Evolutionary conservation across 2,797 vertebrate species (phyloP).

Genomic region (Schizothorax lantsangensis): DNA sequence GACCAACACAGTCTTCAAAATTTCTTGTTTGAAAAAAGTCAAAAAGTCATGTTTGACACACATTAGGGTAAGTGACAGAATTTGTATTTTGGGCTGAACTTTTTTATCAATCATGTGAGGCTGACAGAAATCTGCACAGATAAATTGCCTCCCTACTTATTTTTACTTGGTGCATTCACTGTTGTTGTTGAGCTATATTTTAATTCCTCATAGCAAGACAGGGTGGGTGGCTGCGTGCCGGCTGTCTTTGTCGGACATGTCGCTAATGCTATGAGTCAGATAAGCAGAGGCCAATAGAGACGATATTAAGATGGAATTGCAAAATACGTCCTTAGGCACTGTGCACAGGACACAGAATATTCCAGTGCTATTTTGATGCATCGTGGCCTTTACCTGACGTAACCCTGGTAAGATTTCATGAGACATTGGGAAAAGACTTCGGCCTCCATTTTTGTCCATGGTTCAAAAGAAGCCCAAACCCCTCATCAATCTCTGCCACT

Average conservation of each 20-base stretch:
- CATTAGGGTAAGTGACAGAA: background rate
- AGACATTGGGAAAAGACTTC: constrained; percentile 50
- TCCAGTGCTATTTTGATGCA: constrained; percentile 15
- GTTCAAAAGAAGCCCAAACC: constrained; percentile 42
- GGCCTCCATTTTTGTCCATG: constrained; percentile 46
- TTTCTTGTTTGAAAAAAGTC: too few relatives aligned
- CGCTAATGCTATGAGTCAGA: constrained; percentile 41
- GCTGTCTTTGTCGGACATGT: constrained; percentile 22
- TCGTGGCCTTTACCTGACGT: constrained; percentile 26
- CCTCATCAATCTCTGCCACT: constrained; percentile 74
- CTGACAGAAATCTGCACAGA: background rate
- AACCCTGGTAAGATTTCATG: constrained; percentile 23
- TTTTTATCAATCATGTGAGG: background rate
- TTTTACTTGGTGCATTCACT: background rate
- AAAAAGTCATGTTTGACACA: background rate
- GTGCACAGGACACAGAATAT: constrained; percentile 9
- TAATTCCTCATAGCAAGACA: constrained; percentile 7
- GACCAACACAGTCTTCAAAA: background rate
- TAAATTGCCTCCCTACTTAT: background rate
- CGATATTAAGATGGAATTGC: constrained; percentile 34
- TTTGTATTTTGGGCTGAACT: background rate
- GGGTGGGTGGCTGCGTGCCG: background rate
- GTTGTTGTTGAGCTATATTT: constrained; percentile 19
- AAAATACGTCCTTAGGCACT: constrained; percentile 18
- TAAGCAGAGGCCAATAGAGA: constrained; percentile 34